Conservation (phyloP, 2,797 vertebrate genomes). For the Macropus fuliginosus region DNA sequence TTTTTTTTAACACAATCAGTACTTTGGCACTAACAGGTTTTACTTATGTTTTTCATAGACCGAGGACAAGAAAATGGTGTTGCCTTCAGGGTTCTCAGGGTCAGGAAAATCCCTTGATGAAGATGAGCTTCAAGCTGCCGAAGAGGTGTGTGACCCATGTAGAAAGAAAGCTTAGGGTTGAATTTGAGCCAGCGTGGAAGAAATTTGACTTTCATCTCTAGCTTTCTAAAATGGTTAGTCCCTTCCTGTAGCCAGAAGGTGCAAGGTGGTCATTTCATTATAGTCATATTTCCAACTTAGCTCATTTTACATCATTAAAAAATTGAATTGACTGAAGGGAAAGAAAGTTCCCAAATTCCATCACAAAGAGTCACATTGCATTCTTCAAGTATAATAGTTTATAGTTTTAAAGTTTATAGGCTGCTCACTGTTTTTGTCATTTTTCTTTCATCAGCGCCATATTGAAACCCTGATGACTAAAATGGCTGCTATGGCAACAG, state of each 20-base stretch:
- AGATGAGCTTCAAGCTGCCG: conserved; percentile 92
- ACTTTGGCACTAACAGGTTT: background rate
- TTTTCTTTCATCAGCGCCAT: conserved; percentile 85
- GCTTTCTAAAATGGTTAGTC: conserved; percentile 16
- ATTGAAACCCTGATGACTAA: conserved; percentile 95
- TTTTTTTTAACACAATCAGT: background rate
- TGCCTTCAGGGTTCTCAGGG: conserved; percentile 81
- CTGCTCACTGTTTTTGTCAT: background rate
- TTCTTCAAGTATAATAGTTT: background rate
- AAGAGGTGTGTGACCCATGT: conserved; percentile 88
- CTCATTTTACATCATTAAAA: background rate
- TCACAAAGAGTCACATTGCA: background rate
- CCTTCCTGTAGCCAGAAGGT: conserved; percentile 1
- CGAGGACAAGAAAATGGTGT: conserved; percentile 87
- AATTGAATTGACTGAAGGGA: background rate
- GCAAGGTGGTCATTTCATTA: background rate
- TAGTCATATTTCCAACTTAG: background rate
- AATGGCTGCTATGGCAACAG: conserved; percentile 95
- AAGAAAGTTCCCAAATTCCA: background rate
- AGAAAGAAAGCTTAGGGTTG: background rate
- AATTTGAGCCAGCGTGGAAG: background rate
- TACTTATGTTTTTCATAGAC: conserved; percentile 80
- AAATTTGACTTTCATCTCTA: conserved; percentile 5
- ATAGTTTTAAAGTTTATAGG: background rate
- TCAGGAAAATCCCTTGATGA: conserved; percentile 88